Conservation (phyloP, 2,888 invertebrate species). For the Candidula unifasciata region DNA sequence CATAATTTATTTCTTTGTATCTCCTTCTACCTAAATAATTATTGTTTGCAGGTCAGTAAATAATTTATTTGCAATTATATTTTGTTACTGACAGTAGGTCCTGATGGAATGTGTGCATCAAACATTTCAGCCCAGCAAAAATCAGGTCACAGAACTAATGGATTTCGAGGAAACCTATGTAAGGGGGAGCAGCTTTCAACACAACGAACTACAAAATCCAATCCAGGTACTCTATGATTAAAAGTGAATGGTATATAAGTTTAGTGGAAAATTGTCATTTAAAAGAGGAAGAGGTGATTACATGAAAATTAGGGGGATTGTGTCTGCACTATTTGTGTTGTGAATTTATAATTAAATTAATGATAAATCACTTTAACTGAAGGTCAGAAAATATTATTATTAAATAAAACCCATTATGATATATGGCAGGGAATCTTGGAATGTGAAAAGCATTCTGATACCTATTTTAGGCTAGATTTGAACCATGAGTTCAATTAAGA, state of each 20-base stretch:
- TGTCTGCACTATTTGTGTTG: not conserved
- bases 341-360: not conserved
- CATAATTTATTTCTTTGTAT: too few species aligned
- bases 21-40: not conserved
- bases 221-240: conserved; percentile 41
- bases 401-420: too few species aligned
- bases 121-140: conserved; percentile 60
- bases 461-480: too few species aligned
- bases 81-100: not conserved
- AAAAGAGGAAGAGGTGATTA: not conserved
- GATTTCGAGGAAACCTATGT: conserved; percentile 60
- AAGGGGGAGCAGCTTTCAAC: conserved; percentile 61
- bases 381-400: too few species aligned
- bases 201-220: conserved; percentile 18
- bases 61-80: not conserved
- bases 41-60: not conserved
- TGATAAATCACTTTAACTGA: too few species aligned
- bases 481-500: too few species aligned
- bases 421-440: too few species aligned
- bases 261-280: not conserved
- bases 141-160: conserved; percentile 64
- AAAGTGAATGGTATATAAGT: not conserved
- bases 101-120: conserved; percentile 44
- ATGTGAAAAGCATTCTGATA: too few species aligned
- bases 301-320: not conserved